Conservation (phyloP, 2,888 invertebrate species). For the Toxonevra muliebris region DNA sequence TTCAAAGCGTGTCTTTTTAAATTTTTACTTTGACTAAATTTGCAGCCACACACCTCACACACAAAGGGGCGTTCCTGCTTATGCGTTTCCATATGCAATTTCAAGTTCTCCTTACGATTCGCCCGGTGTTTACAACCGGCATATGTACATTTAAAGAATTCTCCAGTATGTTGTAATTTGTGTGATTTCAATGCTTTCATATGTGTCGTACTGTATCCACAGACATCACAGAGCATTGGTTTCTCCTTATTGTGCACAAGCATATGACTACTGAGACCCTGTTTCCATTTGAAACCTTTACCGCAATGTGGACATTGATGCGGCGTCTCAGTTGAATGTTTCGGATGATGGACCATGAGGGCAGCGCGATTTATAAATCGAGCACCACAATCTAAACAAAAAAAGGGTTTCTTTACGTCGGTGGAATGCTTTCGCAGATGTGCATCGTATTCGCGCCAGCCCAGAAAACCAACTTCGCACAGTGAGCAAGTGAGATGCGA, state of each 20-base stretch:
- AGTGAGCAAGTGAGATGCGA: constrained; percentile 59
- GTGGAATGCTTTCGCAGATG: constrained; percentile 64
- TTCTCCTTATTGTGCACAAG: constrained; percentile 67
- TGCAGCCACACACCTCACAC: constrained; percentile 69
- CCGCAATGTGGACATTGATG: constrained; percentile 67
- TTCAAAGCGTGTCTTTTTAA: constrained; percentile 62
- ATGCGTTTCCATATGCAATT: constrained; percentile 68
- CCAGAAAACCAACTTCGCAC: constrained; percentile 60
- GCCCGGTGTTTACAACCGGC: constrained; percentile 66
- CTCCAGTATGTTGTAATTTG: constrained; percentile 67
- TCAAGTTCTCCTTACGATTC: constrained; percentile 68
- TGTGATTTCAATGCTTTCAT: constrained; percentile 69
- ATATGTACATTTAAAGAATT: constrained; percentile 66
- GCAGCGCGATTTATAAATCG: constrained; percentile 67
- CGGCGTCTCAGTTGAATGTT: constrained; percentile 68
- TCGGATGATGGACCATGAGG: constrained; percentile 67
- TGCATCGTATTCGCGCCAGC: constrained; percentile 57
- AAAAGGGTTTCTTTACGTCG: constrained; percentile 66
- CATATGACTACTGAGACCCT: constrained; percentile 68
- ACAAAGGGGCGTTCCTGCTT: constrained; percentile 68
- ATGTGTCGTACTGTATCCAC: constrained; percentile 69
- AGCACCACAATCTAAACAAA: constrained; percentile 67
- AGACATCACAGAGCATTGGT: constrained; percentile 69
- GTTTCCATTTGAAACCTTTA: constrained; percentile 70
- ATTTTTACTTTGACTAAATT: constrained; percentile 69